phyloP scores from a whole-genome alignment of 2,888 invertebrate species.

The Tenthredo notha region DNA sequence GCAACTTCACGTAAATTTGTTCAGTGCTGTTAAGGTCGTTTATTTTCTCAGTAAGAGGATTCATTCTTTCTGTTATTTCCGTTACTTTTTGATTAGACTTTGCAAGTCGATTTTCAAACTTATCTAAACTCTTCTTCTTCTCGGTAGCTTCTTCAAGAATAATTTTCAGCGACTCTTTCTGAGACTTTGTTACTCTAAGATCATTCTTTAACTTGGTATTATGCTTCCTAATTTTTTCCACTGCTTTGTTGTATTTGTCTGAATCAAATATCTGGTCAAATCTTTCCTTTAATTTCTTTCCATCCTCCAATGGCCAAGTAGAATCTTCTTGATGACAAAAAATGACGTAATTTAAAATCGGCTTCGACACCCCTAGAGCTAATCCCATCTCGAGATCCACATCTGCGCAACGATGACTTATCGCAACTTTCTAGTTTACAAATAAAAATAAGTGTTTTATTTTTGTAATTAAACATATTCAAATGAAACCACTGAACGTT shows the following conservation, averaged over 20 bases:
- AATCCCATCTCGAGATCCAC: slow-evolving; percentile 86
- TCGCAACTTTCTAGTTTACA: slow-evolving; percentile 76
- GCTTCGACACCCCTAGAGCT: slow-evolving; percentile 92
- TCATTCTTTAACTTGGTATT: slow-evolving; percentile 79
- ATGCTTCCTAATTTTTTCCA: slow-evolving; percentile 86
- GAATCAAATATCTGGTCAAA: slow-evolving; percentile 99
- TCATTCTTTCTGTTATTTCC: slow-evolving; percentile 79
- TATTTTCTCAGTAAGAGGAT: slow-evolving; percentile 81
- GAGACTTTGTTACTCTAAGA: slow-evolving; percentile 24
- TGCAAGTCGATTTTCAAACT: slow-evolving; percentile 83
- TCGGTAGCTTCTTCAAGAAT: slow-evolving; percentile 61
- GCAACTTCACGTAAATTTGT: slow-evolving; percentile 80
- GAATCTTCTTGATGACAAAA: slow-evolving; percentile 99
- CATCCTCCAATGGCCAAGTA: slow-evolving; percentile 97
- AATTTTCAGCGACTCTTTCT: slow-evolving; percentile 60
- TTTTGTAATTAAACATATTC: not conserved
- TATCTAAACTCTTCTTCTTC: slow-evolving; percentile 78
- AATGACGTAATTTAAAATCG: slow-evolving; percentile 97
- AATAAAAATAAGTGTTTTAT: slow-evolving; percentile 9
- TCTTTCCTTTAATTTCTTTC: slow-evolving; percentile 94
- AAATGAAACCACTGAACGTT: not conserved
- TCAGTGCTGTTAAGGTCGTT: slow-evolving; percentile 80
- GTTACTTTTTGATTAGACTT: slow-evolving; percentile 82
- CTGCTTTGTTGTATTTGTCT: slow-evolving; percentile 93
- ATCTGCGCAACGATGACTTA: slow-evolving; percentile 86